Conservation (phyloP, 2,888 invertebrate species). For the Brassicogethes aeneus region DNA sequence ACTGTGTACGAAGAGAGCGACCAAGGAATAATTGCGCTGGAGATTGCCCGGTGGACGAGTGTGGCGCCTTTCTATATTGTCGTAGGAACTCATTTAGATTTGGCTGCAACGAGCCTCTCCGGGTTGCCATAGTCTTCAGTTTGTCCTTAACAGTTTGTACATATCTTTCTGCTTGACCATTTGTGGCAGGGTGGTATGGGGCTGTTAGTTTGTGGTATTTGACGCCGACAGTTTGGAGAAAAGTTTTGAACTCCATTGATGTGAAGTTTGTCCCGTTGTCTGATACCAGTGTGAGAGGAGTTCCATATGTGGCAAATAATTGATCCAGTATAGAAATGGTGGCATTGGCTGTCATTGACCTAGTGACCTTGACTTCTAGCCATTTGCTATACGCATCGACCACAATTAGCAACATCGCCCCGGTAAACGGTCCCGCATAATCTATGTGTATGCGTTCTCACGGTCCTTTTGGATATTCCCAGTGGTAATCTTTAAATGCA, state of each 20-base stretch:
- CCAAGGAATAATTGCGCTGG: constrained; percentile 13
- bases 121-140: constrained; percentile 2
- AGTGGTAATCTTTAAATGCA: constrained; percentile 16
- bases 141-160: constrained; percentile 11
- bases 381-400: constrained; percentile 19
- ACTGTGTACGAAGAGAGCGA: constrained; percentile 9
- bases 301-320: constrained; percentile 17
- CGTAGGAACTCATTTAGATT: constrained; percentile 1
- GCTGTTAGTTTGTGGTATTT: constrained; percentile 16
- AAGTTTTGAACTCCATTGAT: constrained; percentile 24
- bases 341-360: constrained; percentile 8
- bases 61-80: constrained; percentile 12
- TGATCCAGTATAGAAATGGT: constrained; percentile 12
- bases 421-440: constrained; percentile 24
- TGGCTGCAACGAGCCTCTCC: constrained; percentile 1
- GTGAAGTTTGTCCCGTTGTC: constrained; percentile 29
- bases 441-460: constrained; percentile 27
- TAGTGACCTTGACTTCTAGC: constrained; percentile 17
- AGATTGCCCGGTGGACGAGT: constrained; percentile 10
- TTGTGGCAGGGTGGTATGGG: constrained; percentile 13
- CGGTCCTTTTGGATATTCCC: constrained; percentile 19
- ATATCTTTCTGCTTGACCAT: constrained; percentile 21
- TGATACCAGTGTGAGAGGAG: constrained; percentile 24
- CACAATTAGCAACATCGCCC: constrained; percentile 12
- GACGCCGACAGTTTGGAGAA: constrained; percentile 11